Percentiles rank a stretch among this genome's conserved stretches.
Conservation (phyloP, 1,140 invertebrate species). For the Protaetia brevitarsis region DNA sequence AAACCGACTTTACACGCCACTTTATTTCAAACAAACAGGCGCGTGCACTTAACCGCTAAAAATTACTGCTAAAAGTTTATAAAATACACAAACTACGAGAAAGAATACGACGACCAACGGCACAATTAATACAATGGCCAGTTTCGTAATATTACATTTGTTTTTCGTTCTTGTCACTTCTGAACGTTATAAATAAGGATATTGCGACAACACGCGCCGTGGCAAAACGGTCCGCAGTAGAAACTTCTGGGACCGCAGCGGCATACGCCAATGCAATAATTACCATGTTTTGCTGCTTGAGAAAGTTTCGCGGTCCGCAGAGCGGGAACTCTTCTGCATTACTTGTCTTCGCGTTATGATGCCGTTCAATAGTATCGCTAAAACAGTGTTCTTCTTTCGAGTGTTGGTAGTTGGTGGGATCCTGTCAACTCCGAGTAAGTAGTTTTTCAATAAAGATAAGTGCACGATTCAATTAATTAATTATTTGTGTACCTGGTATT, state of each 20-base stretch:
- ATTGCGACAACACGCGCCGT: background rate
- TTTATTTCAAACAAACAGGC: too few relatives aligned
- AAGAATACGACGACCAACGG: too few relatives aligned
- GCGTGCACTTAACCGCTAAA: too few relatives aligned
- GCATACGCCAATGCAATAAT: constrained; percentile 1
- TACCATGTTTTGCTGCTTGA: background rate
- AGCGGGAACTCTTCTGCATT: background rate
- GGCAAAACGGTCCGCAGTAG: background rate
- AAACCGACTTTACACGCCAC: too few relatives aligned
- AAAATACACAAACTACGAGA: too few relatives aligned
- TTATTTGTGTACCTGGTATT: too few relatives aligned
- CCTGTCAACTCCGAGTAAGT: background rate
- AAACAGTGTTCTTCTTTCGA: background rate
- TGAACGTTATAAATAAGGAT: constrained; percentile 1
- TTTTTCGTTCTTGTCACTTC: too few relatives aligned
- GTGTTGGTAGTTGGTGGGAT: background rate
- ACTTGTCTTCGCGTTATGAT: constrained; percentile 11
- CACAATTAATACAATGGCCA: too few relatives aligned
- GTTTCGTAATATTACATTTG: too few relatives aligned
- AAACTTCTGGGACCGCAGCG: background rate
- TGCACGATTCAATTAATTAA: too few relatives aligned
- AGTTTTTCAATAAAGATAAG: background rate
- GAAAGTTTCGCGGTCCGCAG: background rate
- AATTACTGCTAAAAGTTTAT: too few relatives aligned
- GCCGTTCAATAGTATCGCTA: background rate